Evolutionary conservation across 2,888 invertebrate genomes (phyloP).

Genomic region (Tetheella fluctuosa): DNA sequence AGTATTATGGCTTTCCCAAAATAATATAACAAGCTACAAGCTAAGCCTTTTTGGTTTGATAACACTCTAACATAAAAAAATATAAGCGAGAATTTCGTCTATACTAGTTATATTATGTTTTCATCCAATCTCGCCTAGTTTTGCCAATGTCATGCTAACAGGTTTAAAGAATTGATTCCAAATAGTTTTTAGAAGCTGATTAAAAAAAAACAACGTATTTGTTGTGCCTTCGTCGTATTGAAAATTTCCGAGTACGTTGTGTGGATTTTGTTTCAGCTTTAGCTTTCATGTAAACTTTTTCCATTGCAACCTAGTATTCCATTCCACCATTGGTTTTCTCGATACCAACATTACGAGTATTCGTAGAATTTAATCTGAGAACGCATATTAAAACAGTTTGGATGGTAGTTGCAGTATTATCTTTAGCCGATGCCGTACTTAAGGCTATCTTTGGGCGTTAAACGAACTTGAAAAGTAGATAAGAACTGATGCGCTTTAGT

Average conservation of each 20-base stretch:
- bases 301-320: background rate
- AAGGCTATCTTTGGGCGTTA: constrained; percentile 5
- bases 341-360: background rate
- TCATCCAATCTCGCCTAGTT: constrained; percentile 10
- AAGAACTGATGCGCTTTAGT: constrained; percentile 11
- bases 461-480: constrained; percentile 10
- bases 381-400: background rate
- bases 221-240: constrained; percentile 10
- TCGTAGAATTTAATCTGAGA: constrained; percentile 4
- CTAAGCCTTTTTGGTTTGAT: background rate
- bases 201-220: constrained; percentile 15
- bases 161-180: background rate
- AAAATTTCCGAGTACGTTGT: constrained; percentile 14
- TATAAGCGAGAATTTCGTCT: background rate
- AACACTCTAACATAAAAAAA: background rate
- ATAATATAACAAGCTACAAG: background rate
- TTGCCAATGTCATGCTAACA: constrained; percentile 5
- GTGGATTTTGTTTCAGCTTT: constrained; percentile 16
- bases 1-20: too few relatives aligned
- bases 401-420: constrained; percentile 1
- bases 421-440: background rate
- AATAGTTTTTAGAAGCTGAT: constrained; percentile 4
- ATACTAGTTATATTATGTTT: background rate
- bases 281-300: constrained; percentile 3
- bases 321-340: background rate